These are phyloP conservation scores for Nephrocerus scutellatus DNA, from an alignment of 2,888 invertebrate genomes.

Conservation along the genomic window DNA sequence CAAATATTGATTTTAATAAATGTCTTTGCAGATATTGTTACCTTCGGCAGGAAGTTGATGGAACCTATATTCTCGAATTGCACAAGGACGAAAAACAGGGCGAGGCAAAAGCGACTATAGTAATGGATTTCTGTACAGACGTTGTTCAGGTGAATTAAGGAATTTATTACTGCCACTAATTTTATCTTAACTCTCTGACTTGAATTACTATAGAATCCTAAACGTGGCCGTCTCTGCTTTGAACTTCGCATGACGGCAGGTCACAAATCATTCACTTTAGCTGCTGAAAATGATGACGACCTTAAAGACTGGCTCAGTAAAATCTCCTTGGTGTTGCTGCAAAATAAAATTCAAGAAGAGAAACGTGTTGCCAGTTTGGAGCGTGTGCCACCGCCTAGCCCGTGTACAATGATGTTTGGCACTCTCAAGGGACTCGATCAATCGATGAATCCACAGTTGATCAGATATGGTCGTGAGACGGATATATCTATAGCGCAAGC, in stretches of 20 bases:
- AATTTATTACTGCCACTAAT: not conserved
- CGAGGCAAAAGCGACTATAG: constrained; percentile 85
- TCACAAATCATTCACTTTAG: constrained; percentile 77
- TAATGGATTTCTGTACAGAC: constrained; percentile 89
- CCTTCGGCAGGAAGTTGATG: constrained; percentile 83
- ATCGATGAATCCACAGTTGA: constrained; percentile 86
- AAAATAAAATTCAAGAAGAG: constrained; percentile 72
- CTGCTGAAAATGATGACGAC: constrained; percentile 80
- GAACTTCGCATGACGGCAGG: constrained; percentile 81
- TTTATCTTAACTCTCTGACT: not conserved
- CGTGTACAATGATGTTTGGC: constrained; percentile 63
- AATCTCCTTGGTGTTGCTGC: constrained; percentile 74
- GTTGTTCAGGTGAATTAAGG: constrained; percentile 63
- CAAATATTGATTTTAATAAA: not conserved
- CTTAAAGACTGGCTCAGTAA: constrained; percentile 75
- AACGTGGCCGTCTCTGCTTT: constrained; percentile 78
- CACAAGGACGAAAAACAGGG: constrained; percentile 89
- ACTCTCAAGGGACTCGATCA: constrained; percentile 83
- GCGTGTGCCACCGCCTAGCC: constrained; percentile 56
- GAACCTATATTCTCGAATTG: constrained; percentile 83
- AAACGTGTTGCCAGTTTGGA: constrained; percentile 64
- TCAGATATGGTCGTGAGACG: constrained; percentile 84
- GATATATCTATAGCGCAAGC: constrained; percentile 78
- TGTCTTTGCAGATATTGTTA: constrained; percentile 62
- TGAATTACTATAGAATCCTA: constrained; percentile 59